Percentiles rank a stretch among this genome's conserved stretches.
Conservation (phyloP, 2,797 vertebrate genomes). For the Ptychadena robeensis region DNA sequence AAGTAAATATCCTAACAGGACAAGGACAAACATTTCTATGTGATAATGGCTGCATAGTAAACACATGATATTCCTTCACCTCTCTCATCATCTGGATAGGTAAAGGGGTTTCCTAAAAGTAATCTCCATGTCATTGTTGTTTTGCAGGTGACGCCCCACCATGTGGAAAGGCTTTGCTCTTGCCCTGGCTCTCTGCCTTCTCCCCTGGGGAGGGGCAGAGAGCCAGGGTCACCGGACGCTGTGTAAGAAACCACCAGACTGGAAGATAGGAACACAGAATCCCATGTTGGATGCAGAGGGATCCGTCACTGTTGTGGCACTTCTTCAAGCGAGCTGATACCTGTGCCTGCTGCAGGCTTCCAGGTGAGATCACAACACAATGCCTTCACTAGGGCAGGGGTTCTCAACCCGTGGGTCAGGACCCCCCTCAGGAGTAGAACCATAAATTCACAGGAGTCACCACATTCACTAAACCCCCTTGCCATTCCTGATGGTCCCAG, state of each 20-base stretch:
- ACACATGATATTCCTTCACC: background rate
- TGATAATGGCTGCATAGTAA: background rate
- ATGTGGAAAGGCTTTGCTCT: constrained; percentile 89
- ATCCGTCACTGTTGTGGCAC: constrained; percentile 86
- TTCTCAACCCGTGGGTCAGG: no score
- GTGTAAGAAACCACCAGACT: constrained; percentile 81
- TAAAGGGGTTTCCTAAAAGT: no score
- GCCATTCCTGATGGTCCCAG: no score
- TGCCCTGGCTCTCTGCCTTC: constrained; percentile 88
- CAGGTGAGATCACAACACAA: constrained; percentile 73
- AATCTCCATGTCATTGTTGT: constrained; percentile 36
- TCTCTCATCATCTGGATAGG: no score
- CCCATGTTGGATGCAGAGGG: constrained; percentile 84
- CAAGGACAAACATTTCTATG: background rate
- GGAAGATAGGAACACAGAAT: constrained; percentile 80
- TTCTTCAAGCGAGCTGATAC: constrained; percentile 91
- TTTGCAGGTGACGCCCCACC: constrained; percentile 68
- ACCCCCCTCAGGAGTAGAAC: no score
- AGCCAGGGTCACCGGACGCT: constrained; percentile 73
- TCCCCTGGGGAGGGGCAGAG: constrained; percentile 83
- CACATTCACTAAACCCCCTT: no score
- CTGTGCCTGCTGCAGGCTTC: constrained; percentile 91
- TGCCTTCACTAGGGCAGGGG: background rate
- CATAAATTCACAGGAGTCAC: no score
- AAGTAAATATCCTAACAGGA: background rate